A percentile compares a stretch with the other conserved stretches of the same genome.
phyloP scores from a whole-genome alignment of 2,113 vertebrate genomes.

The Falcunculus frontatus region DNA sequence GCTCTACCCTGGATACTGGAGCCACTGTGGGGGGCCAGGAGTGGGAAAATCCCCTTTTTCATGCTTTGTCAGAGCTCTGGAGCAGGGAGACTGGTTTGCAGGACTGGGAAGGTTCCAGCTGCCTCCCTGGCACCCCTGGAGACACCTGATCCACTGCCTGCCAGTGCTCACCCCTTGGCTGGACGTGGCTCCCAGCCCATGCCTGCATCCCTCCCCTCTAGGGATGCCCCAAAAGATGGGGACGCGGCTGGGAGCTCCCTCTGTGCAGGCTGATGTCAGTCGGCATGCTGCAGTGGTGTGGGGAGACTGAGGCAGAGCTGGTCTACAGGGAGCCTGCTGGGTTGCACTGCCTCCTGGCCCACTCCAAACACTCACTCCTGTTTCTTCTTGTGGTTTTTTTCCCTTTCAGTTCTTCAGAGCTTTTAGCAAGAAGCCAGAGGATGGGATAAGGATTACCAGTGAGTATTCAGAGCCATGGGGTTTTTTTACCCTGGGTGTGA shows the following conservation, averaged over 20 bases:
- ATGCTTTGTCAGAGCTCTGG: not conserved
- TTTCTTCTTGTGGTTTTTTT: not conserved
- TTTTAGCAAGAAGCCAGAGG: conserved; percentile 69
- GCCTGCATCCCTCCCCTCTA: rapidly evolving
- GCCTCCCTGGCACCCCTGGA: not conserved
- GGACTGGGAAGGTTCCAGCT: not conserved
- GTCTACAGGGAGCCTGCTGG: not conserved
- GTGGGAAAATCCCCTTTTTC: rapidly evolving
- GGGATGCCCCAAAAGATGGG: not conserved
- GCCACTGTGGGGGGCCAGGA: not conserved
- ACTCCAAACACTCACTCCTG: not conserved
- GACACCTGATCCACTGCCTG: not conserved
- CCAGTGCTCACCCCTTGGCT: not conserved
- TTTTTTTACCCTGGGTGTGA: not conserved
- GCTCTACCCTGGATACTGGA: not conserved
- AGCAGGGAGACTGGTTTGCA: not conserved
- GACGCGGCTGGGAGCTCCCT: rapidly evolving
- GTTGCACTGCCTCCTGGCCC: not conserved
- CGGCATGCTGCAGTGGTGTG: not conserved
- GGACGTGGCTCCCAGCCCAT: not conserved
- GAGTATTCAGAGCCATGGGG: not conserved
- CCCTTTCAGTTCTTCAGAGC: conserved; percentile 84
- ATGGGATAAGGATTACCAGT: conserved; percentile 73
- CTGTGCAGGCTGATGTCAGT: not conserved
- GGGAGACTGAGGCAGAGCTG: not conserved